Conservation (phyloP, 1,140 invertebrate species). For the Druon quercuslanigerum region DNA sequence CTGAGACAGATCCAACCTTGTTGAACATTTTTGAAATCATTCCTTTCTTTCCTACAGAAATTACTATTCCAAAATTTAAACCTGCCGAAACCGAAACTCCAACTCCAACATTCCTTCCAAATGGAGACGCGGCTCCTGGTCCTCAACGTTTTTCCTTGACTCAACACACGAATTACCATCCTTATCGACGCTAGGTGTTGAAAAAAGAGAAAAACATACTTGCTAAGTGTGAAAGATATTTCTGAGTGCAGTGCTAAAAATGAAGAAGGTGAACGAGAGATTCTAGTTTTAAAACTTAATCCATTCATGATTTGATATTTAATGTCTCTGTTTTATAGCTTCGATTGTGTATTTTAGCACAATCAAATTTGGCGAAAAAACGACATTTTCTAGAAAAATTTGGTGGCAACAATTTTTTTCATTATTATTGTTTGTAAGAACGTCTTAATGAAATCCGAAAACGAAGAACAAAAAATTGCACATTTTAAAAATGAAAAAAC, state of each 20-base stretch:
- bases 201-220: slow-evolving; percentile 29
- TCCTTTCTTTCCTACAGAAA: slow-evolving; percentile 61
- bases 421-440: too few relatives aligned
- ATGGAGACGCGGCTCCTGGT: slow-evolving; percentile 69
- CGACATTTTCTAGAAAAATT: too few relatives aligned
- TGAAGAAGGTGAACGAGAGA: slow-evolving; percentile 41
- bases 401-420: too few relatives aligned
- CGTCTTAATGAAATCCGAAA: too few relatives aligned
- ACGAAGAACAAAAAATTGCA: too few relatives aligned
- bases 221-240: slow-evolving; percentile 22
- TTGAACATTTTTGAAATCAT: slow-evolving; percentile 6
- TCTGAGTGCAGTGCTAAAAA: slow-evolving; percentile 31
- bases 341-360: neutral
- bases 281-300: slow-evolving; percentile 43
- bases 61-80: slow-evolving; percentile 67
- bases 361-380: too few relatives aligned
- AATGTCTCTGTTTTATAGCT: neutral
- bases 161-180: slow-evolving; percentile 70
- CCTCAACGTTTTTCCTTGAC: slow-evolving; percentile 70
- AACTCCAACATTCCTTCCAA: slow-evolving; percentile 63
- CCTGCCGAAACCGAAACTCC: slow-evolving; percentile 63
- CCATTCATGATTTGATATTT: neutral
- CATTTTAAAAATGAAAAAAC: too few relatives aligned
- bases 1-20: neutral
- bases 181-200: slow-evolving; percentile 67